Base-by-base conservation (phyloP, 2,888 invertebrate species). In the Osmoderma eremita region DNA sequence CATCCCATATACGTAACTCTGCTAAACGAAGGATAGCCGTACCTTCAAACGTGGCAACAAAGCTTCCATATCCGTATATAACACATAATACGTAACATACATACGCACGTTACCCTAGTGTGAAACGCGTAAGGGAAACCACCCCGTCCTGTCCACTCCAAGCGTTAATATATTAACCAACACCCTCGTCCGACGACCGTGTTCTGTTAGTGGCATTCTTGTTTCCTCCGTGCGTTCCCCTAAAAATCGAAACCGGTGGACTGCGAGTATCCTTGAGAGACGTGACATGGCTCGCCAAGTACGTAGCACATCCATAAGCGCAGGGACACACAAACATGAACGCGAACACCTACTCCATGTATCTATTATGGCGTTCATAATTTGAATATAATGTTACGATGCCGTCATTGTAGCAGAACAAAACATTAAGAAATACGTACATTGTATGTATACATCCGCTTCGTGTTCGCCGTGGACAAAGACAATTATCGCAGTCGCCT, bases 91-190 rank as follows among this genome's bases (percentile, higher is more conserved):
- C n/a, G n/a, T n/a, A n/a, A 30, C 30, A 30, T 30, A 30, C 10
- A 30, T 50, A 50, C 36, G 36, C 30, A 24, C 24, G 20, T 41
- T 39, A 54, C 58, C 58, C 58, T 42, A 45, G 41, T 58, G 24
- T 17, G 30, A 58, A 58, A 41, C 22, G 17, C 10, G 30, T 49
- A 49, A 65, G 39, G 49, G 65, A 49, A 56, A 65, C 30, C 45
- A 22, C 65, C 65, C 65, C 45, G 45, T 38, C 48, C 65, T 49
- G 56, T 65, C 65, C 56, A 58, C 48, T 65, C 42, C 65, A 65
- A 41, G 65, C 54, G 54, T 56, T 65, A 56, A 65, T 65, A 54
- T 65, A 65, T 65, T 56, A 54, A 56, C 65, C 56, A 56, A 17
- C 65, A 30, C 58, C 58, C 54, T 65, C 54, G 49, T 48, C 38